phyloP scores from a whole-genome alignment of 2,113 vertebrate genomes.

The Centrocercus urophasianus region DNA sequence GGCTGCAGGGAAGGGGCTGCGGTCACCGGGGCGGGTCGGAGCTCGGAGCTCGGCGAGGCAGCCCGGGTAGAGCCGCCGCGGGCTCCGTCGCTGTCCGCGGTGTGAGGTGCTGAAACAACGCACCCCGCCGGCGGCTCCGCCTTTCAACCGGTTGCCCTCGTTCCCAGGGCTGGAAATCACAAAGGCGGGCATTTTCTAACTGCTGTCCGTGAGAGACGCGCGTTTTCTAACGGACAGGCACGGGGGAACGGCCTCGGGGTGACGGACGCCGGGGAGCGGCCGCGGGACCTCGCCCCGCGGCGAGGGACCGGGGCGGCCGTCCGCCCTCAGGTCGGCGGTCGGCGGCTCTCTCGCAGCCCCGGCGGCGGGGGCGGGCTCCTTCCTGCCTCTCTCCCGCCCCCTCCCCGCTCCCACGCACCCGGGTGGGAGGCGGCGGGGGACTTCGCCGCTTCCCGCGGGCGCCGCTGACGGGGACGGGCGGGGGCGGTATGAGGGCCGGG shows the following conservation, averaged over 20 bases:
- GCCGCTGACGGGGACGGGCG: background rate
- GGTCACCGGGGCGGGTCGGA: no score
- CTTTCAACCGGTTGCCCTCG: background rate
- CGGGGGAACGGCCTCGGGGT: no score
- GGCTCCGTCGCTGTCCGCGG: background rate
- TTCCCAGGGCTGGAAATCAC: background rate
- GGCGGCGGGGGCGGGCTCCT: no score
- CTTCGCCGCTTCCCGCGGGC: no score
- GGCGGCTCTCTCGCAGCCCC: no score
- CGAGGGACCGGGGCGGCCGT: no score
- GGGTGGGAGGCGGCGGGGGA: background rate
- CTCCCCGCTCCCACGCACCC: slow-evolving; percentile 12
- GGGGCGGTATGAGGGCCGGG: background rate
- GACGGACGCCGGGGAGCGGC: no score
- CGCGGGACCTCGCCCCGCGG: no score
- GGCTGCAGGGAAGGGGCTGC: background rate
- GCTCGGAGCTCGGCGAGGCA: background rate
- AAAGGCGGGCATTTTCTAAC: no score
- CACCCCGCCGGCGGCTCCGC: background rate
- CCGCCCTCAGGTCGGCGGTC: no score
- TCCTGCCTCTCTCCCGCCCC: background rate
- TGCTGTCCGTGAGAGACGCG: no score
- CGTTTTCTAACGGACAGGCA: background rate
- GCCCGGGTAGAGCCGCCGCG: no score
- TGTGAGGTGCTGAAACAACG: slow-evolving; percentile 15